Percentiles rank a stretch among this genome's conserved stretches.
phyloP scores from a whole-genome alignment of 2,888 invertebrate genomes.

The Euproctis similis region DNA sequence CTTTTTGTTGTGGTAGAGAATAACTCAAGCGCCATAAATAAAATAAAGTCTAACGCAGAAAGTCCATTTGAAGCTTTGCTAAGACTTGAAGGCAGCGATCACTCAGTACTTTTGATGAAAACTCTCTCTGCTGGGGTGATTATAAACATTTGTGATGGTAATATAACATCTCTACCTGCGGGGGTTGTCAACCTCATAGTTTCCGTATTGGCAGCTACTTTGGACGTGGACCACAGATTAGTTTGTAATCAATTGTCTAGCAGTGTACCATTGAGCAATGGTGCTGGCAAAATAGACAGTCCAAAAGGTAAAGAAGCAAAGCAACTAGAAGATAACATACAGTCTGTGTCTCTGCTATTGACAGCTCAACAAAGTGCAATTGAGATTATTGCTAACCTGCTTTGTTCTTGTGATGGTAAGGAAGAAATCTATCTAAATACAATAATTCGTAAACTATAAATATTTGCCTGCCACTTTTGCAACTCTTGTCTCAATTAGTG shows the following conservation, averaged over 20 bases:
- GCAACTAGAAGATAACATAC: constrained; percentile 61
- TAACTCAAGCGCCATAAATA: constrained; percentile 74
- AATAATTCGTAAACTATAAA: no score
- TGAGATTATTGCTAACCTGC: constrained; percentile 83
- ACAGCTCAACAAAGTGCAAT: constrained; percentile 81
- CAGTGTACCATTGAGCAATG: constrained; percentile 54
- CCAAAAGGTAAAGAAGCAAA: constrained; percentile 54
- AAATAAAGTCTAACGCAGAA: constrained; percentile 68
- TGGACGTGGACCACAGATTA: constrained; percentile 71
- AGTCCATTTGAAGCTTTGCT: constrained; percentile 57
- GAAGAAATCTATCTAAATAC: not conserved
- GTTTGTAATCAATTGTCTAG: constrained; percentile 67
- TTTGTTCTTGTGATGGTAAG: constrained; percentile 80
- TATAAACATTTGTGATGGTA: constrained; percentile 68
- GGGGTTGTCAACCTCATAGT: constrained; percentile 68
- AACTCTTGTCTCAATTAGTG: no score
- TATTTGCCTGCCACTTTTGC: no score
- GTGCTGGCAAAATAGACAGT: constrained; percentile 35
- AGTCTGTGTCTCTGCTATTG: constrained; percentile 72
- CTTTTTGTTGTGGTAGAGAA: constrained; percentile 83
- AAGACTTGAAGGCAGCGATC: constrained; percentile 49
- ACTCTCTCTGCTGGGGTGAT: constrained; percentile 77
- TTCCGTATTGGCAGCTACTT: constrained; percentile 63
- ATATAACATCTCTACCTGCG: constrained; percentile 50
- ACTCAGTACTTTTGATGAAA: constrained; percentile 64